Base-by-base conservation (phyloP, 2,113 vertebrate genomes). In the Cheilinus undulatus region DNA sequence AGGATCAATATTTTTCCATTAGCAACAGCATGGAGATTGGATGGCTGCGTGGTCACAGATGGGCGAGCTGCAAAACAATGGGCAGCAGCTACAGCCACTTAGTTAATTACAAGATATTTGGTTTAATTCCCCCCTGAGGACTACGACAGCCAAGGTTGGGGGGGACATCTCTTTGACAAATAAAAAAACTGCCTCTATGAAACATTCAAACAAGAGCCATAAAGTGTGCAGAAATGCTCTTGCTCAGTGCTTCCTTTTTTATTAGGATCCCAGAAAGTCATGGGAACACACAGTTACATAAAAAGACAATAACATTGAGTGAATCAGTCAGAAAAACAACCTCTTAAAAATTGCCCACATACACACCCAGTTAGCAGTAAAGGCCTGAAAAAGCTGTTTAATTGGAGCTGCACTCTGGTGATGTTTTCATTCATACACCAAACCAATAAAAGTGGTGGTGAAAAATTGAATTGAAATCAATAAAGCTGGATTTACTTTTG, bases 1-100 rank as follows among this genome's bases (percentile, higher is more conserved):
- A 32, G 53, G 78, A 94, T 94, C 92, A 88, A 92, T 93, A 90
- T 75, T 82, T 87, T 88, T 93, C 92, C 92, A 94, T 93, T 93
- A 93, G 90, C 82, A 57, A 48, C 83, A 76, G 72, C 69, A 27
- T 65, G 30, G 54, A 76, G 88, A 90, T 86, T 86, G 88, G 87
- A 81, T 32, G 80, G 69, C 54, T 57, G 63, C 69, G 34, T 70
- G 71, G 79, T 83, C 82, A 86, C 82, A 85, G 88, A 87, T 85
- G 90, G 80, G 46, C 30, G 3, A 32, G 52, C 75, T 52, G 60
- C 73, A 61, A 59, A 80, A 89, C 83, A 80, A 73, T 69, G 78
- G 58, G 70, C 78, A 79, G 64, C 40, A 57, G 79, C 75, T 68
- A 28, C 46, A 66, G 74, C 68, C 88, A 87, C 89, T 92, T 90